Percentiles rank a stretch among this genome's conserved stretches.
These are phyloP conservation scores for Drosophila meridionalis DNA, from an alignment of 2,888 invertebrate genomes.

Conservation along the genomic window DNA sequence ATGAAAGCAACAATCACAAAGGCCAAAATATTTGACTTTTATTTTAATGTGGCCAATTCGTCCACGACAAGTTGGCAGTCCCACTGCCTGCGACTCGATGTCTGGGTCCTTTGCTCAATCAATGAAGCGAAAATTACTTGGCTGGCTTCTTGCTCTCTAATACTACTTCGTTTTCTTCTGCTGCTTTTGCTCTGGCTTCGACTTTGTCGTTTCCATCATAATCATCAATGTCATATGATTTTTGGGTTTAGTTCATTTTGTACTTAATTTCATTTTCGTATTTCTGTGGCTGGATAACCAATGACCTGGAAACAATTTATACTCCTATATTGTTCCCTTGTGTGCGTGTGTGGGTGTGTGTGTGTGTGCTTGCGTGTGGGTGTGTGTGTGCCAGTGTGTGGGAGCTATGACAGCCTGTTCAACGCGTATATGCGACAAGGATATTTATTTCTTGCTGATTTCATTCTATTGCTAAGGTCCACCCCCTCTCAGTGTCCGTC, in stretches of 20 bases:
- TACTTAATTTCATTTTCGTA: slow-evolving; percentile 75
- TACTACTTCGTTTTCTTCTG: background rate
- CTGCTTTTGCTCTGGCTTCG: background rate
- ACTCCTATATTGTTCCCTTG: slow-evolving; percentile 51
- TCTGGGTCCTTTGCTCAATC: slow-evolving; percentile 50
- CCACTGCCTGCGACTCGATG: slow-evolving; percentile 6
- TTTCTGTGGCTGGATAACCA: slow-evolving; percentile 76
- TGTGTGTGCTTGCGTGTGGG: slow-evolving; percentile 7
- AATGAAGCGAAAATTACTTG: slow-evolving; percentile 57
- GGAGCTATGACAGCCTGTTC: slow-evolving; percentile 59
- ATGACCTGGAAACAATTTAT: slow-evolving; percentile 80
- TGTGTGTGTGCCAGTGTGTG: slow-evolving; percentile 4
- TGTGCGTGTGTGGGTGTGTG: slow-evolving; percentile 1
- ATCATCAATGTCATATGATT: slow-evolving; percentile 74
- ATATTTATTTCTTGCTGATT: slow-evolving; percentile 79
- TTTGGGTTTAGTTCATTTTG: slow-evolving; percentile 58
- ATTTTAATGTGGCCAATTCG: slow-evolving; percentile 62
- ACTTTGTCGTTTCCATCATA: slow-evolving; percentile 45
- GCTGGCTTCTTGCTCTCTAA: slow-evolving; percentile 12
- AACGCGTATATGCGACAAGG: slow-evolving; percentile 56
- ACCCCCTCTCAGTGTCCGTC: slow-evolving; percentile 3
- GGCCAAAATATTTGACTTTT: slow-evolving; percentile 57
- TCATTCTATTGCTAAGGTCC: slow-evolving; percentile 63
- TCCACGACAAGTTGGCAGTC: slow-evolving; percentile 21
- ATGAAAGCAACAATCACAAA: slow-evolving; percentile 50